phyloP scores from a whole-genome alignment of 2,888 invertebrate genomes.

The Anticlea derivata region DNA sequence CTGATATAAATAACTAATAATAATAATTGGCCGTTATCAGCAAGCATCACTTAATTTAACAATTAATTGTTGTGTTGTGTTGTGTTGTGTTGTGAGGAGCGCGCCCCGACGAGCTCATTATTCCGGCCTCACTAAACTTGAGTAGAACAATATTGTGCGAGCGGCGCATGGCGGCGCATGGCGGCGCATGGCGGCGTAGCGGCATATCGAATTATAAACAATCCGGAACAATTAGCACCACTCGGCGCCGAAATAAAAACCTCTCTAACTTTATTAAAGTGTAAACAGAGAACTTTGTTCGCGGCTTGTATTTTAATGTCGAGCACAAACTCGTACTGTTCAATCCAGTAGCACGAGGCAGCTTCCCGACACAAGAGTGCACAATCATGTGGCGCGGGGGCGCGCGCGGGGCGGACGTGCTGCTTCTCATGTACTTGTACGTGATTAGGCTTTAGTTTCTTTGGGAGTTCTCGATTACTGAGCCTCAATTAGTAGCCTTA shows the following conservation, averaged over 20 bases:
- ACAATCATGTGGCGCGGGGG: not conserved
- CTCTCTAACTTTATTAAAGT: conserved; percentile 1
- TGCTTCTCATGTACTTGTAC: too few relatives aligned
- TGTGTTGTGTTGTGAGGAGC: not conserved
- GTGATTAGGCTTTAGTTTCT: too few relatives aligned
- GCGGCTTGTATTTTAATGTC: not conserved
- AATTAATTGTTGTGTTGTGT: conserved; percentile 4
- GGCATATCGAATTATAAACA: conserved; percentile 1
- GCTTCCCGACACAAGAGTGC: not conserved
- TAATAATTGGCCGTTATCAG: not conserved
- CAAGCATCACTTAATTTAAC: not conserved
- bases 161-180: too few relatives aligned
- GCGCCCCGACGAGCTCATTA: not conserved
- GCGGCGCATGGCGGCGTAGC: not conserved
- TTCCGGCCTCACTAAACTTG: not conserved
- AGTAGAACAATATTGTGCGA: conserved; percentile 1
- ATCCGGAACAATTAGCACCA: not conserved
- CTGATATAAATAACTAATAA: too few relatives aligned
- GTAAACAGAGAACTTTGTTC: not conserved
- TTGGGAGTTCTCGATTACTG: too few relatives aligned
- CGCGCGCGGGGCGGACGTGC: too few relatives aligned
- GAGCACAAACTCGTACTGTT: conserved; percentile 1
- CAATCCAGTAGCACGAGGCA: conserved; percentile 1
- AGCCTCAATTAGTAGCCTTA: too few relatives aligned
- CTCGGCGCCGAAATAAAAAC: conserved; percentile 1